A percentile compares a stretch with the other conserved stretches of the same genome.
Conservation (phyloP, 1,140 invertebrate species). For the Neotoxoptera formosana region DNA sequence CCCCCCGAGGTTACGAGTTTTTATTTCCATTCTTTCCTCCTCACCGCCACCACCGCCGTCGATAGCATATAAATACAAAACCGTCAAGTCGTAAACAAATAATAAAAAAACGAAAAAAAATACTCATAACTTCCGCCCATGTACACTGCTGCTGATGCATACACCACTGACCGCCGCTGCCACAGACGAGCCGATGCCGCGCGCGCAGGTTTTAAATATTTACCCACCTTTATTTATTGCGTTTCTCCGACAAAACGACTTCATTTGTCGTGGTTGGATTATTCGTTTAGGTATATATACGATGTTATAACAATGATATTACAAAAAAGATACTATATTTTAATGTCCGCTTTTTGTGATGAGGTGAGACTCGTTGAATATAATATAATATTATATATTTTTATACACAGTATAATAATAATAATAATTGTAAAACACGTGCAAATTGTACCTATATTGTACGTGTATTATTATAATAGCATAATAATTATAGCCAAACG, state of each 20-base stretch:
- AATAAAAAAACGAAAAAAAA: conserved; percentile 33
- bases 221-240: conserved; percentile 56
- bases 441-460: background rate
- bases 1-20: conserved; percentile 41
- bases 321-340: background rate
- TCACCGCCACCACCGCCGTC: background rate
- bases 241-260: conserved; percentile 43
- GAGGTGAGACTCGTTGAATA: background rate
- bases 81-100: conserved; percentile 57
- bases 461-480: background rate
- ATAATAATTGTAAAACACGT: background rate
- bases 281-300: background rate
- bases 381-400: background rate
- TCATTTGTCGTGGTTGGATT: conserved; percentile 36
- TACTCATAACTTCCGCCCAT: conserved; percentile 53
- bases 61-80: conserved; percentile 48
- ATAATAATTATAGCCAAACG: background rate
- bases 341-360: background rate
- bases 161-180: background rate
- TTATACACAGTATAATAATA: background rate
- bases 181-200: background rate
- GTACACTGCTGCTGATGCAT: background rate
- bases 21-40: conserved; percentile 47
- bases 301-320: background rate
- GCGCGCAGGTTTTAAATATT: conserved; percentile 38